Conservation (phyloP, 2,888 invertebrate genomes). For the Strigamia crassipes region DNA sequence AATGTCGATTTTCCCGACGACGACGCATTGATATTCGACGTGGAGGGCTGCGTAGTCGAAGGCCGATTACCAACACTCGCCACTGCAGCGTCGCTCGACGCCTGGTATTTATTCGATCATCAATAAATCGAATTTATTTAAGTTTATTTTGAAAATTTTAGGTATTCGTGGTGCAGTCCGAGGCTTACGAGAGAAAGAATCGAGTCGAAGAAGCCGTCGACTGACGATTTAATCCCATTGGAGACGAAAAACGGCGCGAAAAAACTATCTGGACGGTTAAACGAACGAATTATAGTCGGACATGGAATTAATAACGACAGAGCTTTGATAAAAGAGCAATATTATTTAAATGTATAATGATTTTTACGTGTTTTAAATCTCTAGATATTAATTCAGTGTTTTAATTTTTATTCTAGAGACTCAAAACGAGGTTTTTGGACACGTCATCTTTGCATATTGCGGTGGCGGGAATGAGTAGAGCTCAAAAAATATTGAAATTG, state of each 20-base stretch:
- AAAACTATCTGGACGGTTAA: slow-evolving; percentile 49
- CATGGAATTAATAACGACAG: slow-evolving; percentile 97
- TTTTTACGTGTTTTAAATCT: no score
- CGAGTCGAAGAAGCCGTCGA: slow-evolving; percentile 52
- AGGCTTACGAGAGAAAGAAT: slow-evolving; percentile 66
- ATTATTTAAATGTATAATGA: slow-evolving; percentile 76
- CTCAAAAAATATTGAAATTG: slow-evolving; percentile 73
- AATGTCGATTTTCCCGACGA: slow-evolving; percentile 78
- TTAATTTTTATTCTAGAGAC: slow-evolving; percentile 59
- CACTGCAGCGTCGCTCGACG: slow-evolving; percentile 79
- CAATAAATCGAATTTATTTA: not conserved
- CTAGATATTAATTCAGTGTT: not conserved
- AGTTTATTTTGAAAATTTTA: not conserved
- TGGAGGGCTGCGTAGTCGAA: slow-evolving; percentile 84
- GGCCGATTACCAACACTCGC: slow-evolving; percentile 88
- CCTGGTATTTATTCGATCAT: slow-evolving; percentile 68
- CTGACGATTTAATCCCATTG: slow-evolving; percentile 77
- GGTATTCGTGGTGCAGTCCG: slow-evolving; percentile 88
- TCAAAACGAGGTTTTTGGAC: slow-evolving; percentile 80
- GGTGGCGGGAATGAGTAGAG: slow-evolving; percentile 91
- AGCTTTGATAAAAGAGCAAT: slow-evolving; percentile 87
- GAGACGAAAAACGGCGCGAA: slow-evolving; percentile 65
- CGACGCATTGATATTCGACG: slow-evolving; percentile 85
- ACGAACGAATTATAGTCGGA: slow-evolving; percentile 73
- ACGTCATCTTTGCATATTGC: slow-evolving; percentile 98